Base-by-base conservation (phyloP, 30 jellyfish, hydroid and myxozoan genomes). In the Catostylus mosaicus region DNA sequence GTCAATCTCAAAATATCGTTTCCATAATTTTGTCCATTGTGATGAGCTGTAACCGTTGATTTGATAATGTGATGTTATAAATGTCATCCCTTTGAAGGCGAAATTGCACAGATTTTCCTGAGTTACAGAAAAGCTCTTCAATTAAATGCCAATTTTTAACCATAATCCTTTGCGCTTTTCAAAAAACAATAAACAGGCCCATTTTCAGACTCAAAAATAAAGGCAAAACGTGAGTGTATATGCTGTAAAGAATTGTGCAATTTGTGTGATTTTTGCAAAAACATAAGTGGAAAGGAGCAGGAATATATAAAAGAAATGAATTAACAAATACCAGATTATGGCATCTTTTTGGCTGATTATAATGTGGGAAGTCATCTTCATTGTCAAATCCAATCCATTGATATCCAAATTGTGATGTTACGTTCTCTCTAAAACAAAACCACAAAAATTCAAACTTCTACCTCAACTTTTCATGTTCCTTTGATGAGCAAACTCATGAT, bases 301-400 rank as follows among this genome's bases (percentile, higher is more conserved):
- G n/a, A n/a, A n/a, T n/a, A n/a, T n/a, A n/a, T n/a, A 48, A 48
- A 16, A 3, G 24, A 16, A 8, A 48, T 8, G 20, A 6, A 11
- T 48, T 36, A 27, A 75, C 9, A 7, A 22, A 46, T 80, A 91
- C 98, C 78, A 51, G 22, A 54, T 29, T 86, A 46, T 78, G 99
- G 66, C 99, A 93, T 57, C 96, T 43, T 29, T 30, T 91, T 8
- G 99, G 99, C 34, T 61, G 71, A 75, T 93, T 93, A 0, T 61
- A 67, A 31, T 51, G 82, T 30, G 99, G 99, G 78, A 93, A 93
- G 48, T 88, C 97, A 2, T 87, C 94, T 57, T 52, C 96, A n/a
- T 88, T 87, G 68, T 77, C 87, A 52, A 77, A 82, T 27, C 99
- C 99, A 68, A 93, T 82, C 99, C 99, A 93, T 66, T 93, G 99